Percentiles rank a stretch among this genome's conserved stretches.
Conservation (phyloP, 2,797 vertebrate genomes). For the Neosalanx taihuensis region DNA sequence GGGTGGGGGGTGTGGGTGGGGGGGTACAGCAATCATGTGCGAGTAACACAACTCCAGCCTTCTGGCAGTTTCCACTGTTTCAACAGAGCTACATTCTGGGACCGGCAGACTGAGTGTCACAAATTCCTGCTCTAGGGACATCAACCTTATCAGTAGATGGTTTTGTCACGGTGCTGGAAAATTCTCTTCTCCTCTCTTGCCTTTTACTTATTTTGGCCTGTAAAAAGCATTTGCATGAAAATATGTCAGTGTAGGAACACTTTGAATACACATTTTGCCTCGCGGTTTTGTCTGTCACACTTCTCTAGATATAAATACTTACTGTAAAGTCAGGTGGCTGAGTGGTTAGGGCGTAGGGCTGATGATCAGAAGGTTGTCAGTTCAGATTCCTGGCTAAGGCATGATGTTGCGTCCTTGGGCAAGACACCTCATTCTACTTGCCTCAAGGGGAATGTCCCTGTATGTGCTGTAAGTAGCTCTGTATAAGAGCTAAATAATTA, state of each 20-base stretch:
- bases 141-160: neutral
- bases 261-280: conserved; percentile 5
- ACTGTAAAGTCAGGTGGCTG: too few relatives aligned
- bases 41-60: neutral
- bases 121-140: neutral
- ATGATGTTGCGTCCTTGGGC: too few relatives aligned
- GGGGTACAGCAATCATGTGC: neutral
- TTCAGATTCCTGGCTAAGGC: too few relatives aligned
- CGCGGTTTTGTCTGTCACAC: neutral
- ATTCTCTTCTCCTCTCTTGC: neutral
- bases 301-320: neutral
- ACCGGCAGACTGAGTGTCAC: neutral
- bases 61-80: neutral
- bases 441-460: too few relatives aligned
- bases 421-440: too few relatives aligned
- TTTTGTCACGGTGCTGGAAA: neutral
- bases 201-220: neutral
- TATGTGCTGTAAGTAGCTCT: too few relatives aligned
- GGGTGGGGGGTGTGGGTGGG: neutral
- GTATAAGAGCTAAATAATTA: too few relatives aligned
- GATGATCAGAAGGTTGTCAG: too few relatives aligned
- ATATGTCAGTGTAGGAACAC: conserved; percentile 1
- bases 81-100: neutral
- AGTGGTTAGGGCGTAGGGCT: too few relatives aligned
- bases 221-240: conserved; percentile 19